A percentile compares a stretch with the other conserved stretches of the same genome.
Evolutionary conservation across 1,140 invertebrate genomes (phyloP).

Genomic region (Reticulitermes speratus): DNA sequence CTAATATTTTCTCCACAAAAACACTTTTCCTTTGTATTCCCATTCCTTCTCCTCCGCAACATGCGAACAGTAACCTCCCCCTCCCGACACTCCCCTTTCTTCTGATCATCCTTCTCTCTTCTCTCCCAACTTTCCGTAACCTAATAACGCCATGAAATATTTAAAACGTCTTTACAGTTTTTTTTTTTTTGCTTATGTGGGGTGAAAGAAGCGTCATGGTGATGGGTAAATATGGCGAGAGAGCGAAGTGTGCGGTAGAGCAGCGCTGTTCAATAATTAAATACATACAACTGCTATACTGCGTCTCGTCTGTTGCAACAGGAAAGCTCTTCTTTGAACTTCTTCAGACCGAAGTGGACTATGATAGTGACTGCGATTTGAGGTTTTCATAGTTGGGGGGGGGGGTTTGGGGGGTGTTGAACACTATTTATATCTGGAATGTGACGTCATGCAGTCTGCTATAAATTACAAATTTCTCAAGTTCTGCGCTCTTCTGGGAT

Average conservation of each 20-base stretch:
- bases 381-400: too few relatives aligned
- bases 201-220: not conserved
- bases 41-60: not conserved
- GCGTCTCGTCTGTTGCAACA: not conserved
- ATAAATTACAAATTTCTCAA: too few relatives aligned
- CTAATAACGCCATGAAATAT: constrained; percentile 1
- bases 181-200: not conserved
- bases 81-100: not conserved
- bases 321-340: too few relatives aligned
- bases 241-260: too few relatives aligned
- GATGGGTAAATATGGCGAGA: not conserved
- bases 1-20: not conserved
- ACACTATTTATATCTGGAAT: too few relatives aligned
- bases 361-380: too few relatives aligned
- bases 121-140: not conserved
- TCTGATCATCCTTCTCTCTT: not conserved
- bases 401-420: too few relatives aligned
- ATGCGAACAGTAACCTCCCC: not conserved
- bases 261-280: not conserved
- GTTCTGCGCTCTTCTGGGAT: too few relatives aligned
- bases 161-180: not conserved
- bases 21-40: not conserved
- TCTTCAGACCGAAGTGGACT: too few relatives aligned
- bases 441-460: too few relatives aligned
- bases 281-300: not conserved